Evolutionary conservation across 2,888 invertebrate species (phyloP), one percentile per base, ranked within the genome.

Genomic region (Arge pagana): DNA sequence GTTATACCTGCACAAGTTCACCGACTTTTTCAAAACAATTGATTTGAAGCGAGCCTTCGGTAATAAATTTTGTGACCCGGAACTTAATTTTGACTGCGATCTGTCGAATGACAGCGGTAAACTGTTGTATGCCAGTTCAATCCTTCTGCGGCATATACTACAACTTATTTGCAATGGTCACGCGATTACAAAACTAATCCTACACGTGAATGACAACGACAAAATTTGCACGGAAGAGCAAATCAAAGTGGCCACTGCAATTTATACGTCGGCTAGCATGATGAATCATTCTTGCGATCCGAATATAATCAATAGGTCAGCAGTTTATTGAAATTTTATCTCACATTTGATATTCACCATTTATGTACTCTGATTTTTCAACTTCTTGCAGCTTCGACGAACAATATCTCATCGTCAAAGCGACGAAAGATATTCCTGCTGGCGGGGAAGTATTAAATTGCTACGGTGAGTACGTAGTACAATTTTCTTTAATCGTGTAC

Each of bases 271-370:
- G 1, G 85, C 91, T 0, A 90, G 93, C 64, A 85, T 95, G 79
- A 90, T 95, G 85, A 97, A 96, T 76, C 96, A 97, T 78, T 89
- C 93, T 0, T 96, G 96, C 72, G 86, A 89, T 58, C 88, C 93
- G 4, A 89, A 88, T 64, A 88, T 94, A 53, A 84, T 86, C 45
- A 86, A 86, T 63, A 85, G 84, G 87, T 89, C 73, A 72, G 69
- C 69, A 42, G 50, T n/a, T n/a, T n/a, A n/a, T 51, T 24, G 33
- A 36, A 35, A 28, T 21, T 53, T 26, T 39, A 36, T 39, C n/a
- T n/a, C n/a, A n/a, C n/a, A n/a, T n/a, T n/a, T n/a, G n/a, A n/a
- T n/a, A n/a, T n/a, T n/a, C n/a, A n/a, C n/a, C 4, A 26, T 41
- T 19, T 3, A 13, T 42, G 16, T 11, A 35, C 7, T 21, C 23